Base-by-base conservation (phyloP, 1,140 invertebrate species). In the Trinorchestia longiramus region DNA sequence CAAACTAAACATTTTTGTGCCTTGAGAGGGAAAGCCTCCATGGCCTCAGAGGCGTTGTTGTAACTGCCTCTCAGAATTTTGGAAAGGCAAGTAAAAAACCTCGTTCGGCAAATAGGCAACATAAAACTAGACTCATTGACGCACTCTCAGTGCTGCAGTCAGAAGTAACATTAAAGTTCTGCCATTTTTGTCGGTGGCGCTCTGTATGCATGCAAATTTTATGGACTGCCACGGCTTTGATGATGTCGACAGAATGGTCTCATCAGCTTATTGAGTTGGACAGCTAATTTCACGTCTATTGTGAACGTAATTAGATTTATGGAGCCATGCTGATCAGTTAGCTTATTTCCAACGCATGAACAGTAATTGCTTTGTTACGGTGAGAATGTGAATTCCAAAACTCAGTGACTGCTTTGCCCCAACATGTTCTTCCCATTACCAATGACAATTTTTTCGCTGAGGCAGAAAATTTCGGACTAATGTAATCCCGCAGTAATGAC, bases 181-280 rank as follows among this genome's bases (percentile, higher is more conserved):
- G 88, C 88, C 88, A 90, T 43, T 90, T 90, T 90, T 90, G n/a
- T 90, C 88, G 88, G 88, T 43, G n/a, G 41, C 43, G 23, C 36
- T 41, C 43, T 41, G 88, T 42, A 43, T 90, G 88, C 88, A 90
- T 90, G 88, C 88, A 90, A 90, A 90, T 90, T 90, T 90, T 90
- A 42, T 28, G 62, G 62, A 77, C 62, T 77, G 62, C 62, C 62
- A 77, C 88, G 41, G 88, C 88, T 90, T 90, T 90, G 88, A 90
- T 90, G 88, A 77, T 43, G 88, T 90, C 88, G 88, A 90, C 88
- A 90, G 88, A 43, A 90, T 90, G 88, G 23, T 90, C 88, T 90
- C 88, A 90, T 90, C 88, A 90, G 88, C 88, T 90, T 90, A 90
- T 90, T 90, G 88, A 90, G 88, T 90, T 90, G 88, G 88, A 90